Conservation (phyloP, 2,113 vertebrate genomes). For the Tetraodon nigroviridis region DNA sequence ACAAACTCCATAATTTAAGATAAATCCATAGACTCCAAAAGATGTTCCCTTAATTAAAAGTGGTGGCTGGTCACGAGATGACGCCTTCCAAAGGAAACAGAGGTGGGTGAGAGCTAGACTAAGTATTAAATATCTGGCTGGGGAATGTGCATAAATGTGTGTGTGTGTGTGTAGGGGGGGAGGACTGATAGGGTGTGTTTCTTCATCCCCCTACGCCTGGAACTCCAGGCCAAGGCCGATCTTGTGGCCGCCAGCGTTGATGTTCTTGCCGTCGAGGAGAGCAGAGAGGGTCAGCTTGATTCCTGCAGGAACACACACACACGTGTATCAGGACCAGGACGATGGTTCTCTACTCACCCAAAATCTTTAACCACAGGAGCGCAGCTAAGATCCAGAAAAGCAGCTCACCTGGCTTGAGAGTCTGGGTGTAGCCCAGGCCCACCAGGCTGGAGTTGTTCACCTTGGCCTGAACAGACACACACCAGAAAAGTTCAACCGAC, state of each 20-base stretch:
- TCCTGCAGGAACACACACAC: conserved; percentile 68
- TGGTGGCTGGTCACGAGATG: conserved; percentile 65
- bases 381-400: background rate
- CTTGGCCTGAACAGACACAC: conserved; percentile 81
- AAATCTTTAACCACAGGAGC: background rate
- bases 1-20: conserved; percentile 31
- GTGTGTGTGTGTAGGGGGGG: background rate
- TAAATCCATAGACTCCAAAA: conserved; percentile 31
- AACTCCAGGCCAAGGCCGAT: conserved; percentile 95
- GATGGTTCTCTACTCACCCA: background rate
- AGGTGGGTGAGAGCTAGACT: conserved; percentile 82
- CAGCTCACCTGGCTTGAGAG: conserved; percentile 89
- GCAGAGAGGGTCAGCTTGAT: conserved; percentile 94
- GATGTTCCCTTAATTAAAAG: conserved; percentile 63
- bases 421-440: conserved; percentile 95
- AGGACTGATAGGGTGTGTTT: conserved; percentile 32
- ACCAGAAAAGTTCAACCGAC: background rate
- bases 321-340: conserved; percentile 5
- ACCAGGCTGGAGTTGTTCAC: conserved; percentile 98
- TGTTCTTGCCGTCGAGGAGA: conserved; percentile 94
- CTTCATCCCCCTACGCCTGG: conserved; percentile 81
- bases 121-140: conserved; percentile 76
- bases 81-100: conserved; percentile 78
- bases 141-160: conserved; percentile 30
- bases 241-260: conserved; percentile 95